These are phyloP conservation scores for Napeogenes inachia DNA, from an alignment of 2,888 invertebrate species.

Conservation along the genomic window DNA sequence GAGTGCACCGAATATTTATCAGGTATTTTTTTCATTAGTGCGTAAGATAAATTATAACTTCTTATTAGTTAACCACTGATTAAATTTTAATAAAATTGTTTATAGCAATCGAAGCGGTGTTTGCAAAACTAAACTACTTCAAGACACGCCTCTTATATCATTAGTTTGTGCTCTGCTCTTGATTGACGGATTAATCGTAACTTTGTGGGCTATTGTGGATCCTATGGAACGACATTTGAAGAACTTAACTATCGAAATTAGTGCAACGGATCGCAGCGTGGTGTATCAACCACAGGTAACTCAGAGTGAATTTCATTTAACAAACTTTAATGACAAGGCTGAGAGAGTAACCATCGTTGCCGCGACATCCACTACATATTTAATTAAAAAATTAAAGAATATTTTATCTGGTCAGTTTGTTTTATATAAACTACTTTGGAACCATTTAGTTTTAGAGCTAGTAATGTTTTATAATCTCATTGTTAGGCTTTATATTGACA, in stretches of 20 bases:
- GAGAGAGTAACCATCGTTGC: too few species aligned
- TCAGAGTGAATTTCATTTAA: constrained; percentile 1
- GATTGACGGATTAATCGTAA: constrained; percentile 89
- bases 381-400: too few species aligned
- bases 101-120: constrained; percentile 85
- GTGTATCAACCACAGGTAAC: constrained; percentile 89
- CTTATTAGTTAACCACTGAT: too few species aligned
- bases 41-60: too few species aligned
- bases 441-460: not conserved
- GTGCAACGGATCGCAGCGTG: constrained; percentile 85
- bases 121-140: constrained; percentile 92
- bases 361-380: too few species aligned
- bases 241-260: constrained; percentile 89
- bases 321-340: not conserved
- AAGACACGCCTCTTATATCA: constrained; percentile 92
- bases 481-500: too few species aligned
- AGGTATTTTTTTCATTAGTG: constrained; percentile 49
- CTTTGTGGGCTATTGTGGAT: constrained; percentile 90
- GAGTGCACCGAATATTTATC: constrained; percentile 94
- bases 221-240: constrained; percentile 91
- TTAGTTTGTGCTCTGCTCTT: constrained; percentile 88
- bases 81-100: not conserved
- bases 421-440: not conserved
- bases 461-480: not conserved
- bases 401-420: too few species aligned